Percentiles rank a stretch among this genome's conserved stretches.
Evolutionary conservation across 2,113 vertebrate species (phyloP).

Genomic region (Callocephalon fimbriatum): DNA sequence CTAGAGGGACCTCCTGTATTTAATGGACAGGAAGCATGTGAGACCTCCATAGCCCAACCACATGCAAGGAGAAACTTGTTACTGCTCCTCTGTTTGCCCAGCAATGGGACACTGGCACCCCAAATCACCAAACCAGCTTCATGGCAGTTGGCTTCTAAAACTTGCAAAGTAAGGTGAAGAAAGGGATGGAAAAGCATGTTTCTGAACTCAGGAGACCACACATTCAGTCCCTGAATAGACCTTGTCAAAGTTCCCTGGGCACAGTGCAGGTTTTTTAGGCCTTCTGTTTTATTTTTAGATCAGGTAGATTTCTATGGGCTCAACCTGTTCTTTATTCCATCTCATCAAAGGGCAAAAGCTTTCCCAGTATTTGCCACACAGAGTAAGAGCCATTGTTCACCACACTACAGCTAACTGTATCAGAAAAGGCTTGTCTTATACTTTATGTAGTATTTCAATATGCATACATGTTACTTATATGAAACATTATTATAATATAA

Average conservation of each 20-base stretch:
- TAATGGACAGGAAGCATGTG: not conserved
- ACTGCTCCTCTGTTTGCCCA: not conserved
- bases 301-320: not conserved
- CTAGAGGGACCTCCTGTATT: not conserved
- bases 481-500: not conserved
- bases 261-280: not conserved
- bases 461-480: not conserved
- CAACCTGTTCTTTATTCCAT: not conserved
- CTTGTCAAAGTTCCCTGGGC: not conserved
- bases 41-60: not conserved
- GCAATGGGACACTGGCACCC: rapidly evolving
- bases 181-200: not conserved
- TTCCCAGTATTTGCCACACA: not conserved
- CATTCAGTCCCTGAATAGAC: not conserved
- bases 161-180: not conserved
- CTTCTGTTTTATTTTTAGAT: not conserved
- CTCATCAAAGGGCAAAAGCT: not conserved
- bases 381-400: not conserved
- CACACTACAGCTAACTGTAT: not conserved
- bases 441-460: not conserved
- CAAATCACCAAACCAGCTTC: not conserved
- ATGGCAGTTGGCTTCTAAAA: not conserved
- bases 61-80: not conserved
- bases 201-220: not conserved
- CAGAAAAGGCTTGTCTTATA: not conserved